Evolutionary conservation across 2,888 invertebrate species (phyloP).

Genomic region (Gastracanthus pulcherrimus): DNA sequence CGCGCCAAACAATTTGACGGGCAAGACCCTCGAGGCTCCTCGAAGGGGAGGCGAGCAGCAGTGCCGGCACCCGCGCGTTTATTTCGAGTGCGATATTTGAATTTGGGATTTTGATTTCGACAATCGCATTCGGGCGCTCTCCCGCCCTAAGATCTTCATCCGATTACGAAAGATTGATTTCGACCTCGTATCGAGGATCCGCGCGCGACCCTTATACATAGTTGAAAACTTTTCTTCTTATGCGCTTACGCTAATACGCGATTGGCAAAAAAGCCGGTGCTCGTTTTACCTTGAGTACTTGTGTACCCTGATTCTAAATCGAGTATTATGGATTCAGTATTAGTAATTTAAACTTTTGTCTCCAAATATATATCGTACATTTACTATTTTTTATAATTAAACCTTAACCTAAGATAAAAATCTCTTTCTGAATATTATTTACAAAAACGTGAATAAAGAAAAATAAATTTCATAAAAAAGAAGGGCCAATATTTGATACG

Average conservation of each 20-base stretch:
- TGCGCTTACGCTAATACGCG: slow-evolving; percentile 39
- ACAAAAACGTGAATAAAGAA: background rate
- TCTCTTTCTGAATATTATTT: too few relatives aligned
- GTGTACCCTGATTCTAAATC: too few relatives aligned
- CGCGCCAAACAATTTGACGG: slow-evolving; percentile 31
- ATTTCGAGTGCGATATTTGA: slow-evolving; percentile 70
- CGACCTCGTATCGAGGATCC: slow-evolving; percentile 53
- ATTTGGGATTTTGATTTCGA: slow-evolving; percentile 70
- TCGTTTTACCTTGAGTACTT: background rate
- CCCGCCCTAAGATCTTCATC: slow-evolving; percentile 64
- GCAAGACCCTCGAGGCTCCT: slow-evolving; percentile 21
- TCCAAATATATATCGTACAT: too few relatives aligned
- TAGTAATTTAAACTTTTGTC: background rate
- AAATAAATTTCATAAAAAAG: background rate
- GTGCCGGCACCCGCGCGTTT: slow-evolving; percentile 58
- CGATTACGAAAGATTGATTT: slow-evolving; percentile 66
- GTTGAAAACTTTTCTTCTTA: slow-evolving; percentile 22
- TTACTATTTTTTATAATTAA: too few relatives aligned
- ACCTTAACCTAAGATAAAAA: too few relatives aligned
- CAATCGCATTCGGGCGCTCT: slow-evolving; percentile 60
- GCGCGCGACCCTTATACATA: background rate
- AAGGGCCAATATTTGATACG: background rate
- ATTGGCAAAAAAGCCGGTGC: background rate
- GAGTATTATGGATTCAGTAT: slow-evolving; percentile 5
- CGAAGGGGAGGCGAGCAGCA: background rate